A percentile compares a stretch with the other conserved stretches of the same genome.
Conservation (phyloP, 2,888 invertebrate species). For the Drosophila prostipennis region DNA sequence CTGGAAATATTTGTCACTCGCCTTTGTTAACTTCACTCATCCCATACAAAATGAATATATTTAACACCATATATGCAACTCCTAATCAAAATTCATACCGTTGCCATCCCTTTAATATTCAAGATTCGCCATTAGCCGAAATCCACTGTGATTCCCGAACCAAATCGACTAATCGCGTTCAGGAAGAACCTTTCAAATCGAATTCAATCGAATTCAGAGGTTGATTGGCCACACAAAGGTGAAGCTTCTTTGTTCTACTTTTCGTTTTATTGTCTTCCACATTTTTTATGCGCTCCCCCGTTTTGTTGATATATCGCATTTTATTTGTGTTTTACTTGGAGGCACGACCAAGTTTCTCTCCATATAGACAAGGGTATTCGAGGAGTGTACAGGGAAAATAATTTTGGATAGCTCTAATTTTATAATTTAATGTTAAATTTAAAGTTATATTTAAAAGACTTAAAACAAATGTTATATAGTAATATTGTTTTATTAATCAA, state of each 20-base stretch:
- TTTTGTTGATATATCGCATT: conserved; percentile 2
- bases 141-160: conserved; percentile 1
- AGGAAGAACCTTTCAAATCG: conserved; percentile 36
- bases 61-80: neutral
- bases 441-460: too few species aligned
- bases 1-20: too few species aligned
- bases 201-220: conserved; percentile 38
- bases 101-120: neutral
- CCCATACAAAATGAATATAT: neutral
- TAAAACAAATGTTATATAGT: neutral
- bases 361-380: neutral
- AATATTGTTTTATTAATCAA: too few species aligned
- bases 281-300: conserved; percentile 19
- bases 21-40: neutral
- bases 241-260: conserved; percentile 42
- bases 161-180: conserved; percentile 18
- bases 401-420: neutral
- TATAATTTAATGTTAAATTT: too few species aligned
- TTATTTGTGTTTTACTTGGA: conserved; percentile 7
- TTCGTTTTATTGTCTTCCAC: conserved; percentile 13
- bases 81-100: conserved; percentile 1
- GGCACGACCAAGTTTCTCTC: conserved; percentile 24
- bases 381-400: conserved; percentile 3
- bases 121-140: conserved; percentile 7
- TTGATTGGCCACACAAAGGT: conserved; percentile 42